Conservation (phyloP, 2,797 vertebrate species). For the Moxostoma hubbsi region DNA sequence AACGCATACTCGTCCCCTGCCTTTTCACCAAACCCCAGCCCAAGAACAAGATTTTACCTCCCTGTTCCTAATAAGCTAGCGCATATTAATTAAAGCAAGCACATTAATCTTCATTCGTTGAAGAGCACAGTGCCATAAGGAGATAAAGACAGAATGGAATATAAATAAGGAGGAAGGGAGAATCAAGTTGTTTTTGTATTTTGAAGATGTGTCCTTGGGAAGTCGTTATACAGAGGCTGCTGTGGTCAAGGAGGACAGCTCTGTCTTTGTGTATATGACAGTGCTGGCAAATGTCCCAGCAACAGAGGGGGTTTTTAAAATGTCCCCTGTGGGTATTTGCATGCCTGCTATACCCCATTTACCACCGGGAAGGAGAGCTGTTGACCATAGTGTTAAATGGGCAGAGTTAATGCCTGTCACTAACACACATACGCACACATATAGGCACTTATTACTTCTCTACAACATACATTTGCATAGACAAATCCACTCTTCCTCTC, state of each 20-base stretch:
- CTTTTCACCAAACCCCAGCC: conserved; percentile 78
- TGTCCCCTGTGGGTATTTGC: conserved; percentile 28
- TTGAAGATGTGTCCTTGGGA: conserved; percentile 66
- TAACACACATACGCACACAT: conserved; percentile 21
- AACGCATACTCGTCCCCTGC: conserved; percentile 61
- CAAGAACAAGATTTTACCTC: conserved; percentile 76
- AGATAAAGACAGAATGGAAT: conserved; percentile 1
- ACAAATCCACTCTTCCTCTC: neutral
- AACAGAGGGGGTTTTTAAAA: conserved; percentile 17
- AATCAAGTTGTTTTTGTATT: conserved; percentile 72
- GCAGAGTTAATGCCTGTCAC: conserved; percentile 28
- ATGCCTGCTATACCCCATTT: conserved; percentile 33
- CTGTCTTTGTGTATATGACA: conserved; percentile 35
- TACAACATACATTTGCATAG: conserved; percentile 8
- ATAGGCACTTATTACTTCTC: conserved; percentile 11
- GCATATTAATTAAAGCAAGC: conserved; percentile 87
- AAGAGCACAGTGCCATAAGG: neutral
- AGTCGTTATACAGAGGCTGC: conserved; percentile 66
- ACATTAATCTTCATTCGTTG: conserved; percentile 92
- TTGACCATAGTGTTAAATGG: conserved; percentile 18
- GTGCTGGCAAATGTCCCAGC: conserved; percentile 57
- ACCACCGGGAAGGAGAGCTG: conserved; percentile 9
- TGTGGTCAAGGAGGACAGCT: conserved; percentile 55
- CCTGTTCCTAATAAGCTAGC: conserved; percentile 79
- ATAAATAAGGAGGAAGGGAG: conserved; percentile 55